These are phyloP conservation scores for Myotis pilosus DNA, from an alignment of 2,797 vertebrate species.

Conservation along the genomic window DNA sequence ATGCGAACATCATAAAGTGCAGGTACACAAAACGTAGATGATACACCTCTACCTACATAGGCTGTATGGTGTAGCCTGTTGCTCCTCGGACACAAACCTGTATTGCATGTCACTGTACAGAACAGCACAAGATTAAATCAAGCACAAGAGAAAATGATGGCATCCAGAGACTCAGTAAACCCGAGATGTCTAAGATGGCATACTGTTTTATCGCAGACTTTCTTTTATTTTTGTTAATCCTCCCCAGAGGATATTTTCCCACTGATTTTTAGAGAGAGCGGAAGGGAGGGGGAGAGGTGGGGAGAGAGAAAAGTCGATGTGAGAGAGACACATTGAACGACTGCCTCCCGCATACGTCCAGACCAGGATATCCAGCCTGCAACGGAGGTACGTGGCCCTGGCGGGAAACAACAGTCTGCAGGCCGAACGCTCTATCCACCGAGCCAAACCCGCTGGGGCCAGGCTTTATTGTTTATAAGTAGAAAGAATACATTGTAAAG, in stretches of 20 bases:
- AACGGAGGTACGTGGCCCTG: too few species aligned
- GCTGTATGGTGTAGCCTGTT: neutral
- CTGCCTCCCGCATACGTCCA: too few species aligned
- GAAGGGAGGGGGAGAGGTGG: too few species aligned
- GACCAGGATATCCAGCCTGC: too few species aligned
- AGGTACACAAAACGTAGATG: neutral
- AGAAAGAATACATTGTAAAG: neutral
- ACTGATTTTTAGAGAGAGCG: too few species aligned
- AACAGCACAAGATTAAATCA: neutral
- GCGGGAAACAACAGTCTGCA: too few species aligned
- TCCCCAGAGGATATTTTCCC: too few species aligned
- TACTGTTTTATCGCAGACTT: neutral
- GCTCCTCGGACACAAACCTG: neutral
- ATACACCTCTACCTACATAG: neutral
- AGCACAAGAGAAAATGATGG: neutral
- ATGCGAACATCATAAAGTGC: neutral
- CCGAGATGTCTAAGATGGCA: neutral
- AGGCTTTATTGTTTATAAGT: neutral
- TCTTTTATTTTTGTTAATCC: neutral
- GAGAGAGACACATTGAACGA: too few species aligned
- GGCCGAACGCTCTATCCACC: too few species aligned
- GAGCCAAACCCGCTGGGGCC: too few species aligned
- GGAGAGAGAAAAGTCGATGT: too few species aligned
- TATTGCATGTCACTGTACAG: neutral
- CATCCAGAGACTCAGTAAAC: neutral